Evolutionary conservation across 2,113 vertebrate genomes (phyloP).

Genomic region (Aptenodytes forsteri): DNA sequence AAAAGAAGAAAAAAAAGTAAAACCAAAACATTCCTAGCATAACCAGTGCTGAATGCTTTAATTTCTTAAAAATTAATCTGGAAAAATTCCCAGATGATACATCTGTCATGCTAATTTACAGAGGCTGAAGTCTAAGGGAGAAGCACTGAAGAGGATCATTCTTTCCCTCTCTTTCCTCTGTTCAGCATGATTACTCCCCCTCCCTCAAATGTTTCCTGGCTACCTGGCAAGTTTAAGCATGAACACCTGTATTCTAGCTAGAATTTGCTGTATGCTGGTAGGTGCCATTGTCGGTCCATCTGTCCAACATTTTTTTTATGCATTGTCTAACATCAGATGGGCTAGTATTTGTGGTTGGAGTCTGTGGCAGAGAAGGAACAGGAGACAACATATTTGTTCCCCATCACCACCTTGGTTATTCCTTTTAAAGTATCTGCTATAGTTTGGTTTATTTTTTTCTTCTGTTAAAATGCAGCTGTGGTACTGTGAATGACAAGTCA

Average conservation of each 20-base stretch:
- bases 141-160: not conserved
- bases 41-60: constrained; percentile 27
- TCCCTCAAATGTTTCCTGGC: not conserved
- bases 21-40: not conserved
- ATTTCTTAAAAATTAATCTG: constrained; percentile 69
- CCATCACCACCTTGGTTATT: not conserved
- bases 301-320: not conserved
- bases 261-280: not conserved
- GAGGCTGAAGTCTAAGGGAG: constrained; percentile 39
- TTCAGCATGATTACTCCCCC: not conserved
- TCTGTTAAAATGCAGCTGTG: not conserved
- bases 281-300: not conserved
- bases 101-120: constrained; percentile 71
- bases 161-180: not conserved
- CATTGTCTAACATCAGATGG: not conserved
- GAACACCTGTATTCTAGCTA: not conserved
- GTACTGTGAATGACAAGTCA: not conserved
- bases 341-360: not conserved
- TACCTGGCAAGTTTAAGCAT: constrained; percentile 9
- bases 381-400: not conserved
- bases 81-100: constrained; percentile 68
- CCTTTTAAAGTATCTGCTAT: not conserved
- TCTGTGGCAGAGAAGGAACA: not conserved
- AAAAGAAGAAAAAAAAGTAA: not conserved
- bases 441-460: not conserved